A percentile compares a stretch with the other conserved stretches of the same genome.
Evolutionary conservation across 1,140 invertebrate species (phyloP).

Genomic region (Halyomorpha halys): DNA sequence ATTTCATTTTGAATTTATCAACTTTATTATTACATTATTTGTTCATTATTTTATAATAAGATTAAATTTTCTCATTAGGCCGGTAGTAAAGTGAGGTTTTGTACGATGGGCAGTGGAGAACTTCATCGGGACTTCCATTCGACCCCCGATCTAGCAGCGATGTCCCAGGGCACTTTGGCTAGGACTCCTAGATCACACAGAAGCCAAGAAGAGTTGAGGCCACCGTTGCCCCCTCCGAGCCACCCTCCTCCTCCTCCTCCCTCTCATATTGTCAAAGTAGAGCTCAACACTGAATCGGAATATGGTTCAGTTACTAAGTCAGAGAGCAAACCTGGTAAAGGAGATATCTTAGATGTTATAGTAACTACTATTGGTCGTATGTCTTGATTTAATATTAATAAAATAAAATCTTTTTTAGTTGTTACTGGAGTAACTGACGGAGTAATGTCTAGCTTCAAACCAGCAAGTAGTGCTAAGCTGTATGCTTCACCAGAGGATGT

Average conservation of each 20-base stretch:
- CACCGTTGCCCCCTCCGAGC: constrained; percentile 36
- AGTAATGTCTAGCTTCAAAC: constrained; percentile 74
- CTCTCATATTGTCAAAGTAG: constrained; percentile 29
- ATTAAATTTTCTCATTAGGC: not conserved
- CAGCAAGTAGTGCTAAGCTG: constrained; percentile 69
- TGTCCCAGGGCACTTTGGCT: constrained; percentile 18
- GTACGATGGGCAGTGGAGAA: constrained; percentile 42
- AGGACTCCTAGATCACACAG: constrained; percentile 42
- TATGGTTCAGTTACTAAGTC: constrained; percentile 11
- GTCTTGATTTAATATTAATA: not conserved
- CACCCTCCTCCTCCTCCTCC: constrained; percentile 34
- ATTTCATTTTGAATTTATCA: no score
- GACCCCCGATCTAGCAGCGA: constrained; percentile 63
- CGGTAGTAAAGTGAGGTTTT: constrained; percentile 41
- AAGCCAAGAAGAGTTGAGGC: constrained; percentile 66
- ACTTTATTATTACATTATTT: no score
- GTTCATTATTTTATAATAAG: not conserved
- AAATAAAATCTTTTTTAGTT: not conserved
- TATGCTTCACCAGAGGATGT: constrained; percentile 79
- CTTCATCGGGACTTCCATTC: constrained; percentile 79
- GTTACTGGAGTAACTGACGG: constrained; percentile 33
- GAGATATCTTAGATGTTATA: no score
- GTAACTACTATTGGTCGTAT: no score
- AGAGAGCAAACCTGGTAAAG: not conserved
- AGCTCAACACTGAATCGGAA: constrained; percentile 23